These are phyloP conservation scores for Trididemnum miniatum DNA, from an alignment of 23 tunicate genomes.

Conservation along the genomic window DNA sequence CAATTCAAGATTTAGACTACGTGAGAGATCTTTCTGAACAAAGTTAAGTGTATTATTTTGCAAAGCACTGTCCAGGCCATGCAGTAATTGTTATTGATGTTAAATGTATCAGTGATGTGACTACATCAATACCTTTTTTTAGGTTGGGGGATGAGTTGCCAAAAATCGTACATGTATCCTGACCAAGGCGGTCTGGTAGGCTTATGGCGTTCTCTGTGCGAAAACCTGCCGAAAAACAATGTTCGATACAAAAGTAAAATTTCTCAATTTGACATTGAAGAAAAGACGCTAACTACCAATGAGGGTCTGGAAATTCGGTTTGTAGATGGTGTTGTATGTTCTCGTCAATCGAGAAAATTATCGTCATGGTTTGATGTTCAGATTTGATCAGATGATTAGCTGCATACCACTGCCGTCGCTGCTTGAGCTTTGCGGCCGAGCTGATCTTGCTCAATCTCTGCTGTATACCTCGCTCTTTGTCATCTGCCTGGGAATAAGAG, in stretches of 20 bases:
- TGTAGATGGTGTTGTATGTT: background rate
- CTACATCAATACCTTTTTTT: no score
- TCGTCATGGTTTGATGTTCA: background rate
- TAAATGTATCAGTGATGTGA: no score
- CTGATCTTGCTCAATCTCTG: constrained; percentile 42
- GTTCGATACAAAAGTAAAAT: constrained; percentile 86
- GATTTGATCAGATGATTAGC: constrained; percentile 77
- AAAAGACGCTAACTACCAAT: constrained; percentile 60
- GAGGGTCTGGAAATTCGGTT: constrained; percentile 86
- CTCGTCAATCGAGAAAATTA: background rate
- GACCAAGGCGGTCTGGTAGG: constrained; percentile 77
- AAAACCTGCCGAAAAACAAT: constrained; percentile 63
- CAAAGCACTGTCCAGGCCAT: no score
- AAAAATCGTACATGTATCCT: constrained; percentile 57
- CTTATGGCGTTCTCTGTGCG: constrained; percentile 67
- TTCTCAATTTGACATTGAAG: constrained; percentile 70
- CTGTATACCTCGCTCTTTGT: constrained; percentile 65
- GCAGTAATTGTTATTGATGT: no score
- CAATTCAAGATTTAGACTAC: no score
- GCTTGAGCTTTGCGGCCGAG: constrained; percentile 70
- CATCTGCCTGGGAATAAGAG: constrained; percentile 94
- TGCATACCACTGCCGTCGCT: constrained; percentile 82
- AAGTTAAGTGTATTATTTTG: no score
- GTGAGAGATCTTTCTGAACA: no score
- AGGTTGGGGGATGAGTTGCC: constrained; percentile 49